Evolutionary conservation across 1,140 invertebrate species (phyloP).

Genomic region (Drosophila kepulauana): DNA sequence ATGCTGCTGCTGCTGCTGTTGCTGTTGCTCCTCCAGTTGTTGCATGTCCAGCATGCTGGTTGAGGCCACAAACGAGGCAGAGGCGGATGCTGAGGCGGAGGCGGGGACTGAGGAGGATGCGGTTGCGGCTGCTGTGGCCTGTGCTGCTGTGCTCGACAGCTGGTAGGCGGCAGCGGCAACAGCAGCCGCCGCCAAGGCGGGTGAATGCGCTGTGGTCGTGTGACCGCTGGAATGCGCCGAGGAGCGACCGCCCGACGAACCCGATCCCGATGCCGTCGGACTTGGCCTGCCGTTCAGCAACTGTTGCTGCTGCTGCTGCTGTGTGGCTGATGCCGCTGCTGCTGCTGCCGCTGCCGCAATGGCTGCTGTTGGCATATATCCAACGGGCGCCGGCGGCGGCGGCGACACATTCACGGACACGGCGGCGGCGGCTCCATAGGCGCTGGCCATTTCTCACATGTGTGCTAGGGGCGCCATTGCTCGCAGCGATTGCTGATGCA

Average conservation of each 20-base stretch:
- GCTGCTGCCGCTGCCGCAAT: slow-evolving; percentile 38
- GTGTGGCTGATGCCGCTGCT: slow-evolving; percentile 46
- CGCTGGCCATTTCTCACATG: slow-evolving; percentile 89
- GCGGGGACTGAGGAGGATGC: slow-evolving; percentile 6
- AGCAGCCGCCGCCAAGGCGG: slow-evolving; percentile 70
- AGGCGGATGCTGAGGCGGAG: slow-evolving; percentile 36
- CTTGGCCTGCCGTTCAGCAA: slow-evolving; percentile 69
- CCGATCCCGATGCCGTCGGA: slow-evolving; percentile 78
- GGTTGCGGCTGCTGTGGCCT: slow-evolving; percentile 18
- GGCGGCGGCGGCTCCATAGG: slow-evolving; percentile 73
- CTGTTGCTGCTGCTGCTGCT: slow-evolving; percentile 63
- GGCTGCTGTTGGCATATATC: slow-evolving; percentile 56
- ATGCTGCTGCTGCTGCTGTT: slow-evolving; percentile 62
- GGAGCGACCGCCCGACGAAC: slow-evolving; percentile 76
- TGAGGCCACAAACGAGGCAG: slow-evolving; percentile 52
- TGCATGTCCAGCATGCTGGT: slow-evolving; percentile 81
- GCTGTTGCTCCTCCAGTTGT: slow-evolving; percentile 57
- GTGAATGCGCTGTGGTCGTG: slow-evolving; percentile 75
- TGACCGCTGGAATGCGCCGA: slow-evolving; percentile 79
- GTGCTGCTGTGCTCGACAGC: slow-evolving; percentile 37
- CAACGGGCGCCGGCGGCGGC: slow-evolving; percentile 46
- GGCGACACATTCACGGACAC: slow-evolving; percentile 53
- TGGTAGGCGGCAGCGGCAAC: slow-evolving; percentile 66
- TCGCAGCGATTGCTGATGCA: slow-evolving; percentile 87
- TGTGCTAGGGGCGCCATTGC: slow-evolving; percentile 90